Evolutionary conservation across 2,113 vertebrate species (phyloP).

Genomic region (Oncorhynchus kisutch): DNA sequence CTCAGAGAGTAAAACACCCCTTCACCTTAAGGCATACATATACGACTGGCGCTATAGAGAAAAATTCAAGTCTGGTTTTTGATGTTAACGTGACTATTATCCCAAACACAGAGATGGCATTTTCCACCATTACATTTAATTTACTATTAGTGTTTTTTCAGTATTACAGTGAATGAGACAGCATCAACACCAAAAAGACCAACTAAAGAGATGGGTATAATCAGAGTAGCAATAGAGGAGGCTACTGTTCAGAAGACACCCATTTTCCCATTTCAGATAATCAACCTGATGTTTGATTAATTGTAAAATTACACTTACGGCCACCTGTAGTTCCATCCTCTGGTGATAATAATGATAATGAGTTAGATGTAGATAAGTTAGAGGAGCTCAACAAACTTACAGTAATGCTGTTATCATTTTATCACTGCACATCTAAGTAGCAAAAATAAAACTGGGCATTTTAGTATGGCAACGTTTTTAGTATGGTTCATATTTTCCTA

Average conservation of each 20-base stretch:
- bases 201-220: too few species aligned
- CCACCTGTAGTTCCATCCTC: too few species aligned
- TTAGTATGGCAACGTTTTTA: neutral
- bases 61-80: neutral
- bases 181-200: neutral
- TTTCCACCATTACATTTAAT: neutral
- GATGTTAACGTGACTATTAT: neutral
- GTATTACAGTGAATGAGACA: neutral
- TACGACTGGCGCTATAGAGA: neutral
- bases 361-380: neutral
- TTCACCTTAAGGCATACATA: too few species aligned
- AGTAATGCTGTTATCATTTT: neutral
- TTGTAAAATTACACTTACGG: neutral
- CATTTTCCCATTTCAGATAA: too few species aligned
- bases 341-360: neutral
- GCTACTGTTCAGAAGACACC: too few species aligned
- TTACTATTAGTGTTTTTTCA: neutral
- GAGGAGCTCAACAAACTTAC: neutral
- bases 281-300: neutral
- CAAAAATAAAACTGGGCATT: neutral
- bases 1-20: neutral
- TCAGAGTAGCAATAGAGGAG: too few species aligned
- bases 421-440: neutral
- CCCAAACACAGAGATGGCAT: constrained; percentile 14
- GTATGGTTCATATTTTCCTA: too few species aligned